These are phyloP conservation scores for Oncorhynchus keta DNA, from an alignment of 2,113 vertebrate species.

Conservation along the genomic window DNA sequence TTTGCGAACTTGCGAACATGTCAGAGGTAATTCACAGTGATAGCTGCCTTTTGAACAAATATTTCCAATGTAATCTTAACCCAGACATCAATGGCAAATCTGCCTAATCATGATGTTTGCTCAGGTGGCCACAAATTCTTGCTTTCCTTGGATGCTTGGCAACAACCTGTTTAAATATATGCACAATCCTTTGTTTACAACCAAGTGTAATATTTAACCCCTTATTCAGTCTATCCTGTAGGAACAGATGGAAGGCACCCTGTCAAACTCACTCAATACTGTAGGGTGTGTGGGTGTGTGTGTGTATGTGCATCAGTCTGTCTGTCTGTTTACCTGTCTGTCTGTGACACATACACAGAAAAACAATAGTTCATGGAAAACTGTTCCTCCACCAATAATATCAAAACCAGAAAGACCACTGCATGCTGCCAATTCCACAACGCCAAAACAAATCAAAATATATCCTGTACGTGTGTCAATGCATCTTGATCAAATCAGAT, in stretches of 20 bases:
- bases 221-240: slow-evolving; percentile 33
- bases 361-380: background rate
- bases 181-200: slow-evolving; percentile 54
- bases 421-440: background rate
- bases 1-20: slow-evolving; percentile 60
- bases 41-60: slow-evolving; percentile 67
- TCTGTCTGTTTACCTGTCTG: background rate
- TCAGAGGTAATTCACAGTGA: slow-evolving; percentile 68
- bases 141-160: slow-evolving; percentile 64
- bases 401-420: background rate
- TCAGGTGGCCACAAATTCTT: slow-evolving; percentile 62
- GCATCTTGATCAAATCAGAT: background rate
- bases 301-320: background rate
- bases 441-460: background rate
- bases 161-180: slow-evolving; percentile 59
- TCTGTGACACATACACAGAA: background rate
- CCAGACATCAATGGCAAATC: slow-evolving; percentile 67
- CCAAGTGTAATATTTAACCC: slow-evolving; percentile 52
- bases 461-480: background rate
- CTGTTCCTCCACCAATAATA: background rate
- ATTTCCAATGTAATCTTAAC: slow-evolving; percentile 72
- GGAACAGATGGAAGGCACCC: slow-evolving; percentile 40
- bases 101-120: slow-evolving; percentile 66
- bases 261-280: slow-evolving; percentile 41
- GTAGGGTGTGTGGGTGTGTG: slow-evolving; percentile 16